Conservation (phyloP, 1,140 invertebrate genomes). For the Atopsyche davidsoni region DNA sequence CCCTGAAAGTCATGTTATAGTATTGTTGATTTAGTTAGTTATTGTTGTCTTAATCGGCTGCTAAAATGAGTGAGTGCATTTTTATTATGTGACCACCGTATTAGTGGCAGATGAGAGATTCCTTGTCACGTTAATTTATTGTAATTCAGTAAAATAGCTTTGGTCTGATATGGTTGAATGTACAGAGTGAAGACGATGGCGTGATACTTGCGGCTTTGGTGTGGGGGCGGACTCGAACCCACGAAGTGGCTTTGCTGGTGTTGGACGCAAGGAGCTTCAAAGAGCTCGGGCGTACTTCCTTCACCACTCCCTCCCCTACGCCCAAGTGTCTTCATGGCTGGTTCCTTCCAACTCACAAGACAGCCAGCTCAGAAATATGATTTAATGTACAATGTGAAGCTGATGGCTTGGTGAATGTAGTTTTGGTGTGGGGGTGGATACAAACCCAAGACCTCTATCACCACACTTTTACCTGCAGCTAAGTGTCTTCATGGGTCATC, state of each 20-base stretch:
- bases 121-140: too few species aligned
- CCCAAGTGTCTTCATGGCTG: slow-evolving; percentile 79
- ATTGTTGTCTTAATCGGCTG: too few species aligned
- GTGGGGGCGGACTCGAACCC: slow-evolving; percentile 54
- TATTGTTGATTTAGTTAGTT: too few species aligned
- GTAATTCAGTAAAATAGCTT: too few species aligned
- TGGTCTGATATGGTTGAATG: too few species aligned
- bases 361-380: too few species aligned
- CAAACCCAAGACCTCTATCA: slow-evolving; percentile 56
- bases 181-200: slow-evolving; percentile 67
- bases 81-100: too few species aligned
- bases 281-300: slow-evolving; percentile 62
- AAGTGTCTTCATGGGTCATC: slow-evolving; percentile 82
- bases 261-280: slow-evolving; percentile 61
- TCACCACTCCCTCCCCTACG: slow-evolving; percentile 61
- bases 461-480: slow-evolving; percentile 63
- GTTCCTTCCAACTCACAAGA: too few species aligned
- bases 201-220: slow-evolving; percentile 64
- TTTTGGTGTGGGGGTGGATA: slow-evolving; percentile 59
- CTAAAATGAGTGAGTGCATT: too few species aligned
- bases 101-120: too few species aligned
- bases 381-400: slow-evolving; percentile 62
- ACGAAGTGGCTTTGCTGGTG: slow-evolving; percentile 60
- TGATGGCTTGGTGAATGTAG: slow-evolving; percentile 66
- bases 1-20: too few species aligned